Conservation (phyloP, 2,113 vertebrate species). For the Climacteris rufus region DNA sequence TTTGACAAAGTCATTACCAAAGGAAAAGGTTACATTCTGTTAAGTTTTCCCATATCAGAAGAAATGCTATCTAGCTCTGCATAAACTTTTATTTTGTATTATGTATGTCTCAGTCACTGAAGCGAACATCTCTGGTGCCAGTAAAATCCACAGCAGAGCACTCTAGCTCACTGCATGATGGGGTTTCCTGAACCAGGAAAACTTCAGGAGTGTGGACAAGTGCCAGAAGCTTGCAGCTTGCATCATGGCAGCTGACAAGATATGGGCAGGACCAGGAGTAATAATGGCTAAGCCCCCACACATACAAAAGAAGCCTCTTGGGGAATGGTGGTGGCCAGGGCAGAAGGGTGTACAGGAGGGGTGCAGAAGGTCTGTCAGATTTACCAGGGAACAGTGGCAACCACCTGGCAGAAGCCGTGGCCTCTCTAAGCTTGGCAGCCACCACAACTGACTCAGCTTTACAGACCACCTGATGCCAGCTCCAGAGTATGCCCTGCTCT, state of each 20-base stretch:
- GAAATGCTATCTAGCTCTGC: neutral
- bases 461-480: neutral
- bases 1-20: neutral
- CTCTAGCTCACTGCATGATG: rapidly evolving
- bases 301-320: neutral
- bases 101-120: rapidly evolving
- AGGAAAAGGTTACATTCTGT: neutral
- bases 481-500: neutral
- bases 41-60: neutral
- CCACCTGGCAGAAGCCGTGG: rapidly evolving
- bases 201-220: neutral
- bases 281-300: neutral
- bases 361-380: neutral
- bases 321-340: neutral
- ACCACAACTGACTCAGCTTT: neutral
- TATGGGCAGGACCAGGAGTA: neutral
- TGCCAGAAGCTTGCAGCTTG: neutral
- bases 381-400: neutral
- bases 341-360: neutral
- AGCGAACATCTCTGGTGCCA: rapidly evolving
- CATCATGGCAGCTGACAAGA: neutral
- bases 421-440: neutral
- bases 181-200: neutral
- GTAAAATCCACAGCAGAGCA: neutral
- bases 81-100: neutral